phyloP scores from a whole-genome alignment of 1,140 invertebrate genomes.

The Rhizoglyphus robini region DNA sequence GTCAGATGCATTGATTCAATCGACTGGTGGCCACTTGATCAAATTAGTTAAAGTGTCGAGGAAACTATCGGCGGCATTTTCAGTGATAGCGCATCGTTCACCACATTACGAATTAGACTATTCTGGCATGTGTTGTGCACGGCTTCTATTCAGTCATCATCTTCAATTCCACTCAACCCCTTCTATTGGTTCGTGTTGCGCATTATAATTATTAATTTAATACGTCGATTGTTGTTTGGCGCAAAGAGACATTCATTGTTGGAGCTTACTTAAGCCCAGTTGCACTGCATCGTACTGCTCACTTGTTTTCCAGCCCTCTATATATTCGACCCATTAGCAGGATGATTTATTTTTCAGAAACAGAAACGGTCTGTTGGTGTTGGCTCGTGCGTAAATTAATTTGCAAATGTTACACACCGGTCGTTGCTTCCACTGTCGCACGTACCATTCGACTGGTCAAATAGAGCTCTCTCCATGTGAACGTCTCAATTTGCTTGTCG shows the following conservation, averaged over 20 bases:
- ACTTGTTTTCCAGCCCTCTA: not conserved
- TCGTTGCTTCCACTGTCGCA: too few species aligned
- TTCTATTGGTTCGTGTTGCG: not conserved
- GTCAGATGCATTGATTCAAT: not conserved
- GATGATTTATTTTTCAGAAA: conserved; percentile 1
- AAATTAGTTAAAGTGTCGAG: conserved; percentile 67
- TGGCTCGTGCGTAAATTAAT: conserved; percentile 4
- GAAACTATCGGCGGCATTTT: conserved; percentile 81
- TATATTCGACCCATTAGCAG: not conserved
- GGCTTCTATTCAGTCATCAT: not conserved
- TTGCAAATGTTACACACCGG: not conserved
- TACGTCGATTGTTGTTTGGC: too few species aligned
- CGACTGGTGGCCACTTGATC: conserved; percentile 47
- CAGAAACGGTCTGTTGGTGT: not conserved
- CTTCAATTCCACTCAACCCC: too few species aligned
- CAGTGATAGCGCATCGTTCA: conserved; percentile 74
- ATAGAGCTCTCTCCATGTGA: too few species aligned
- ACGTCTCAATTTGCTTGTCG: not conserved
- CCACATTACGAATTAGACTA: conserved; percentile 74
- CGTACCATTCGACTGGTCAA: too few species aligned
- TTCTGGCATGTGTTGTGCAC: conserved; percentile 43
- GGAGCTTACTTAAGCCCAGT: not conserved
- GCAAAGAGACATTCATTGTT: too few species aligned
- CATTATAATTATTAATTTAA: too few species aligned
- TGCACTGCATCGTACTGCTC: not conserved